Conservation (phyloP, 1,140 invertebrate species). For the Stegodyphus dumicola region DNA sequence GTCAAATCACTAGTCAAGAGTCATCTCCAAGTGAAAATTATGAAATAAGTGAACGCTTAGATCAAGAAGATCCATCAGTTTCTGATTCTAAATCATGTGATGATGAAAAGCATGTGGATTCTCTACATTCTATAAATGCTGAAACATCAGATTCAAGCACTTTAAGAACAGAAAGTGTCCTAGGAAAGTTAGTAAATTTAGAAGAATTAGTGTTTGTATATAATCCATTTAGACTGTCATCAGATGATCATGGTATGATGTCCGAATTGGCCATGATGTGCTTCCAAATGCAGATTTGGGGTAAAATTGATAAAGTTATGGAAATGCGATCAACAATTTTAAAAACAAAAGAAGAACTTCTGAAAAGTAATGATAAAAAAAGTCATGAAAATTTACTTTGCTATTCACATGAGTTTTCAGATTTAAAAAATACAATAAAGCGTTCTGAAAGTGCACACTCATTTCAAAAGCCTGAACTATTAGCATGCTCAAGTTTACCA, state of each 20-base stretch:
- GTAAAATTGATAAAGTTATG: slow-evolving; percentile 38
- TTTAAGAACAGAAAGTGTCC: slow-evolving; percentile 53
- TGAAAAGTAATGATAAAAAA: slow-evolving; percentile 35
- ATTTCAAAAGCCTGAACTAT: slow-evolving; percentile 14
- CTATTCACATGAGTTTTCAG: slow-evolving; percentile 5
- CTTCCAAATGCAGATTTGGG: slow-evolving; percentile 49
- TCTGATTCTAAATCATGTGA: slow-evolving; percentile 56
- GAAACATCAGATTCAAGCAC: slow-evolving; percentile 59
- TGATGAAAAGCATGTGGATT: slow-evolving; percentile 56
- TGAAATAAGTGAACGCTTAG: slow-evolving; percentile 56
- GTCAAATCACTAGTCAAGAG: slow-evolving; percentile 52
- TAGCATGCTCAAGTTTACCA: not conserved
- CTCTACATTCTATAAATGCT: slow-evolving; percentile 33
- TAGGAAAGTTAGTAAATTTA: slow-evolving; percentile 47
- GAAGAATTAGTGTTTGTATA: slow-evolving; percentile 60
- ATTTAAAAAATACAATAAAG: slow-evolving; percentile 19
- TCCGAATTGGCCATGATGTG: slow-evolving; percentile 54
- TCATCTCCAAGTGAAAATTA: slow-evolving; percentile 57
- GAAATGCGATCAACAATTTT: slow-evolving; percentile 23
- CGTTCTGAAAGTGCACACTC: slow-evolving; percentile 53
- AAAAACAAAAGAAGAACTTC: slow-evolving; percentile 39
- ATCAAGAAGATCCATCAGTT: slow-evolving; percentile 47
- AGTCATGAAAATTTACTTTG: not conserved
- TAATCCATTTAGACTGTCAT: slow-evolving; percentile 41
- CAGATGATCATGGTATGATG: slow-evolving; percentile 35